Evolutionary conservation across 2,113 vertebrate genomes (phyloP).

Genomic region (Rynchops niger): DNA sequence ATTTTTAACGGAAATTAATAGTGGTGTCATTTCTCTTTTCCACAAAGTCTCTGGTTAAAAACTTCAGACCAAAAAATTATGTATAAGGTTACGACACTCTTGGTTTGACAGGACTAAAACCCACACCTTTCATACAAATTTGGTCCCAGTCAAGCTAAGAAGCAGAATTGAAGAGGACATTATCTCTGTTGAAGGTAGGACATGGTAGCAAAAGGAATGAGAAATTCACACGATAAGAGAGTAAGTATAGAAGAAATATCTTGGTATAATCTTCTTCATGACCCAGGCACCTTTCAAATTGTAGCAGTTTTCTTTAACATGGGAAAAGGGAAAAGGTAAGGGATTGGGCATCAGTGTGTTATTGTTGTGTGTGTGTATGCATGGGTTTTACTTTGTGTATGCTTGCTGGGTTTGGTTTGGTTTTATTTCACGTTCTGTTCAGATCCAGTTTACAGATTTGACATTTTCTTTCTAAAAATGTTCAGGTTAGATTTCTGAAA

Average conservation of each 20-base stretch:
- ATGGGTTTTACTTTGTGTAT: background rate
- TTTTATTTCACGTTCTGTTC: background rate
- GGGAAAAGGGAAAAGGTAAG: background rate
- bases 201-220: background rate
- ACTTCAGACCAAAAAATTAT: background rate
- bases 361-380: background rate
- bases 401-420: background rate
- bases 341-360: fast-evolving
- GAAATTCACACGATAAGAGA: background rate
- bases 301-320: background rate
- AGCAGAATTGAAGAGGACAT: background rate
- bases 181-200: background rate
- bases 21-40: background rate
- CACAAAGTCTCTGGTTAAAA: background rate
- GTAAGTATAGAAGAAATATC: background rate
- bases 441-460: background rate
- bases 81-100: fast-evolving
- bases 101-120: background rate
- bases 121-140: background rate
- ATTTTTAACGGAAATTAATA: background rate
- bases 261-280: background rate
- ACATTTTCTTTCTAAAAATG: background rate
- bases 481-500: background rate
- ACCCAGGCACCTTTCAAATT: background rate
- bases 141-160: background rate